Conservation (phyloP, 2,888 invertebrate species). For the Caenorhabditis uteleia region DNA sequence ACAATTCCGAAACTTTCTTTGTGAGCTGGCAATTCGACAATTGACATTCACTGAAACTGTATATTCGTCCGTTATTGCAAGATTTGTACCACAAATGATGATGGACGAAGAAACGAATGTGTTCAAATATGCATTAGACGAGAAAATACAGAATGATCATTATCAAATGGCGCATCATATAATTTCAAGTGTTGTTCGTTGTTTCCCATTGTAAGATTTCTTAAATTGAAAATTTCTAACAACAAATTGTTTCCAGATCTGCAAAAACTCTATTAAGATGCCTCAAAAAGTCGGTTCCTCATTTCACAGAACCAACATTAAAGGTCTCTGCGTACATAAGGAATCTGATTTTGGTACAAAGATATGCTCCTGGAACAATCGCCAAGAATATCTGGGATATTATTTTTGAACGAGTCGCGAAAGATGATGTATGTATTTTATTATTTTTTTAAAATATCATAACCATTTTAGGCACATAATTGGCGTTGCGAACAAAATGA, state of each 20-base stretch:
- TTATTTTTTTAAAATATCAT: neutral
- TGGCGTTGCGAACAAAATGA: slow-evolving; percentile 24
- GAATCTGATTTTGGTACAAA: slow-evolving; percentile 43
- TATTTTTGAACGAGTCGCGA: slow-evolving; percentile 42
- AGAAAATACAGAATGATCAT: slow-evolving; percentile 23
- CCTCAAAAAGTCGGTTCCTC: slow-evolving; percentile 25
- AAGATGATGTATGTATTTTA: slow-evolving; percentile 49
- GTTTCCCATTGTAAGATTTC: slow-evolving; percentile 53
- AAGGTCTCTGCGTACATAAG: slow-evolving; percentile 27
- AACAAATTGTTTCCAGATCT: too few relatives aligned
- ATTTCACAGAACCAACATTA: slow-evolving; percentile 18
- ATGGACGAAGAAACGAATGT: slow-evolving; percentile 9
- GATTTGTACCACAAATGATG: slow-evolving; percentile 20
- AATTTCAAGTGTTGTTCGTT: slow-evolving; percentile 36
- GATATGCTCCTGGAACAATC: slow-evolving; percentile 37
- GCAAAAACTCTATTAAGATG: slow-evolving; percentile 33
- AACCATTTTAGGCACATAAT: slow-evolving; percentile 17
- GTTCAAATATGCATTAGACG: slow-evolving; percentile 6
- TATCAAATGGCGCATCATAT: slow-evolving; percentile 42
- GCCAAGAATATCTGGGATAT: slow-evolving; percentile 48
- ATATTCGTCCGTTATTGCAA: slow-evolving; percentile 11
- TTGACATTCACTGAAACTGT: slow-evolving; percentile 40
- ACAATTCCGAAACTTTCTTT: slow-evolving; percentile 28
- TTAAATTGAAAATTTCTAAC: too few relatives aligned
- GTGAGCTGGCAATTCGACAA: slow-evolving; percentile 46